Evolutionary conservation across 2,888 invertebrate genomes (phyloP).

Genomic region (Spisula subtruncata): DNA sequence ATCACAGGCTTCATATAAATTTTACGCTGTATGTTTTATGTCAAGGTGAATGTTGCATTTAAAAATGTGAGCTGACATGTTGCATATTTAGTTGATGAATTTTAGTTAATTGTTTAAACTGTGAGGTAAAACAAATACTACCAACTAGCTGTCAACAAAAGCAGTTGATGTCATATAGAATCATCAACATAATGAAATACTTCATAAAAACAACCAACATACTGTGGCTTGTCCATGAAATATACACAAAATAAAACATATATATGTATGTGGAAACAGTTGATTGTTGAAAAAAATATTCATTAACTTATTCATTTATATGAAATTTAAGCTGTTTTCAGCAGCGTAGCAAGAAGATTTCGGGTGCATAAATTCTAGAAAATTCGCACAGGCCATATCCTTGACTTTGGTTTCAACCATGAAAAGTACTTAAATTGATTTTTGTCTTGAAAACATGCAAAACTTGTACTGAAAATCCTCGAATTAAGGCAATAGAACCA

Average conservation of each 20-base stretch:
- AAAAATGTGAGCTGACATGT: background rate
- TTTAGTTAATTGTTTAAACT: background rate
- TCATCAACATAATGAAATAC: background rate
- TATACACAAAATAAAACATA: background rate
- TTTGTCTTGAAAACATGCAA: no score
- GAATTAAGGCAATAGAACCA: no score
- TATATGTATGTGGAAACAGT: background rate
- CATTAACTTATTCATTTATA: no score
- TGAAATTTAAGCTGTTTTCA: no score
- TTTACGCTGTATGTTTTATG: background rate
- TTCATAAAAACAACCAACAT: conserved; percentile 2
- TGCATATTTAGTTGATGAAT: background rate
- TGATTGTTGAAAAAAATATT: no score
- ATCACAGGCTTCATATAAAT: background rate
- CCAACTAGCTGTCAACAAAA: background rate
- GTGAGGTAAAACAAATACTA: background rate
- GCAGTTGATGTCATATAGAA: background rate
- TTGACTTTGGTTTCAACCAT: no score
- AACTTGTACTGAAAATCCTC: no score
- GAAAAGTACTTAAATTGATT: no score
- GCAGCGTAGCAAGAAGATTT: no score
- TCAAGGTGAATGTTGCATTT: background rate
- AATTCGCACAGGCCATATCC: no score
- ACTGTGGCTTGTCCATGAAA: background rate
- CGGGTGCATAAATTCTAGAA: no score